Evolutionary conservation across 1,140 invertebrate genomes (phyloP).

Genomic region (Atta texana): DNA sequence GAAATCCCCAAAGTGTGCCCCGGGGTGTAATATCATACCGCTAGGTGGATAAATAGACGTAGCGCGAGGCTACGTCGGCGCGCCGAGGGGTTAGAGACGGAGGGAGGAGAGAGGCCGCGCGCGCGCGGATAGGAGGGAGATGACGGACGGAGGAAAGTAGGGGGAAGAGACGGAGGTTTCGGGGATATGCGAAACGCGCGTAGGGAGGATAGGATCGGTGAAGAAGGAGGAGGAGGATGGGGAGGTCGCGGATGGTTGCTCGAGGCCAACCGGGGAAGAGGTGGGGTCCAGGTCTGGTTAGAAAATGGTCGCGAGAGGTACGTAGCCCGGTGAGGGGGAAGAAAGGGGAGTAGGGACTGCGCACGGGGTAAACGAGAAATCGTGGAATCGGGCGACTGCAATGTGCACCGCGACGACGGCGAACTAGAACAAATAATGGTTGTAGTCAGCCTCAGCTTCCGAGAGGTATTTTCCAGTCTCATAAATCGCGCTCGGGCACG

Average conservation of each 20-base stretch:
- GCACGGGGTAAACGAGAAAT: constrained; percentile 71
- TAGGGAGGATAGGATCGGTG: constrained; percentile 16
- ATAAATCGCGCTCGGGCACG: constrained; percentile 69
- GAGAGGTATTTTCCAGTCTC: constrained; percentile 81
- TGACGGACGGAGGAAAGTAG: background rate
- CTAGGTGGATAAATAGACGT: constrained; percentile 85
- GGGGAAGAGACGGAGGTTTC: constrained; percentile 25
- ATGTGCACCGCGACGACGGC: constrained; percentile 73
- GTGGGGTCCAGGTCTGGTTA: constrained; percentile 54
- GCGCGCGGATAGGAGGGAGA: background rate
- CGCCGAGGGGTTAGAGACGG: constrained; percentile 53
- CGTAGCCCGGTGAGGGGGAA: background rate
- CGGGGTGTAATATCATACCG: constrained; percentile 86
- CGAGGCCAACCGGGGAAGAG: constrained; percentile 58
- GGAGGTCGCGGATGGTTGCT: constrained; percentile 59
- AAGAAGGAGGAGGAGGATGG: constrained; percentile 43
- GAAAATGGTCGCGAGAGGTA: constrained; percentile 49
- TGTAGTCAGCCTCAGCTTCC: constrained; percentile 83
- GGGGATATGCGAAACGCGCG: constrained; percentile 57
- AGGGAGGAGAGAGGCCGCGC: constrained; percentile 3
- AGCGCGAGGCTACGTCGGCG: constrained; percentile 75
- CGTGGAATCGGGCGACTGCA: constrained; percentile 76
- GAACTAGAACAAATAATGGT: constrained; percentile 85
- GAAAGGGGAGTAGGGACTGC: background rate
- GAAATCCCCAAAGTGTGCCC: constrained; percentile 80